Evolutionary conservation across 2,888 invertebrate genomes (phyloP).

Genomic region (Tiphia femorata): DNA sequence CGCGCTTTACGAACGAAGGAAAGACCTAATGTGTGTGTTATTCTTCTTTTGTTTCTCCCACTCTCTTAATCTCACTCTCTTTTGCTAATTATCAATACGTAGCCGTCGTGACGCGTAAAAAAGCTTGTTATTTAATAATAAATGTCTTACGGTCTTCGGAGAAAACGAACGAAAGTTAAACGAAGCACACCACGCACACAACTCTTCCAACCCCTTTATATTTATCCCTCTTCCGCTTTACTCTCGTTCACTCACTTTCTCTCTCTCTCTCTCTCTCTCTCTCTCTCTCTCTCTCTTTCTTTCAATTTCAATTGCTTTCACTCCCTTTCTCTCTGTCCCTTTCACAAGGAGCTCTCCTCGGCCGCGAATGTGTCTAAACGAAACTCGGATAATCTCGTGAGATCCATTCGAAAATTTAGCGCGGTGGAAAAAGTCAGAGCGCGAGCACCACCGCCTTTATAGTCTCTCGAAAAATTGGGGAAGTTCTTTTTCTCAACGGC

Average conservation of each 20-base stretch:
- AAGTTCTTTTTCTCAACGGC: no score
- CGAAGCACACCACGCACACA: constrained; percentile 46
- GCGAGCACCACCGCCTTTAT: no score
- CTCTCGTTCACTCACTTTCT: not conserved
- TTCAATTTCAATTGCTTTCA: not conserved
- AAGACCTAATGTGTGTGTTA: constrained; percentile 32
- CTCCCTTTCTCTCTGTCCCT: not conserved
- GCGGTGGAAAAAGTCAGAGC: no score
- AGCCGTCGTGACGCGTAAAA: constrained; percentile 69
- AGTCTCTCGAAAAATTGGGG: no score
- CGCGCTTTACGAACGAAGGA: constrained; percentile 43
- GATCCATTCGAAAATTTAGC: no score
- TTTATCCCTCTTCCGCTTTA: not conserved
- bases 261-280: not conserved
- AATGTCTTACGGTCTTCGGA: constrained; percentile 16
- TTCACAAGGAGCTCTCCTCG: not conserved
- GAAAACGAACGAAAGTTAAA: constrained; percentile 44
- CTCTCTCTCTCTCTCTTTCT: not conserved
- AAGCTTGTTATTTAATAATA: constrained; percentile 24
- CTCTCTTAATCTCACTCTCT: constrained; percentile 36
- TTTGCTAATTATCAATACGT: no score
- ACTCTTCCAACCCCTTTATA: no score
- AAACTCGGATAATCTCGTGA: no score
- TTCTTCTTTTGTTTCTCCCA: constrained; percentile 27
- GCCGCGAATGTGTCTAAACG: not conserved